Percentiles rank a stretch among this genome's conserved stretches.
Conservation (phyloP, 2,113 vertebrate species). For the Rhinolophus ferrumequinum region DNA sequence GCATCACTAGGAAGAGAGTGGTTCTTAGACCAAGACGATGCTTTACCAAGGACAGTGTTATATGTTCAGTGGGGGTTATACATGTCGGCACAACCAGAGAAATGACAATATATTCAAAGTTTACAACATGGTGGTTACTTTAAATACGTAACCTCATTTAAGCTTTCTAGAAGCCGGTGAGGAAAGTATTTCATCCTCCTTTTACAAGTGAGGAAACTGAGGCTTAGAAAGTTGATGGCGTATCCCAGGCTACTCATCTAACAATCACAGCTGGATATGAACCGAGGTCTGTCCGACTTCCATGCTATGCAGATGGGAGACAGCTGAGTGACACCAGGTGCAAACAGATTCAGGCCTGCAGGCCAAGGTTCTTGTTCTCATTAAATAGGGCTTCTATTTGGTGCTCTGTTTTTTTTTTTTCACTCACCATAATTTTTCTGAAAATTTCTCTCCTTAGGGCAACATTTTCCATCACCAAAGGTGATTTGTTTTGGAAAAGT, state of each 20-base stretch:
- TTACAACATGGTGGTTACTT: not conserved
- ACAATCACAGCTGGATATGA: not conserved
- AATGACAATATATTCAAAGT: not conserved
- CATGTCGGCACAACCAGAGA: not conserved
- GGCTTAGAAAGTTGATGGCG: not conserved
- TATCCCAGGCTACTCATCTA: too few relatives aligned
- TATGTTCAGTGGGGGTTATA: not conserved
- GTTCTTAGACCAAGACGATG: not conserved
- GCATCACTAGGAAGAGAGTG: not conserved
- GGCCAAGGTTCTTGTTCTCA: not conserved
- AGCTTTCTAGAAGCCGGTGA: not conserved
- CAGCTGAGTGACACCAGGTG: not conserved
- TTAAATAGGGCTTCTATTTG: not conserved
- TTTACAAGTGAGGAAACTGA: not conserved
- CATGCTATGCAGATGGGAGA: not conserved
- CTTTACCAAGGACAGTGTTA: not conserved
- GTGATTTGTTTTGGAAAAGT: slow-evolving; percentile 77
- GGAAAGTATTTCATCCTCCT: not conserved
- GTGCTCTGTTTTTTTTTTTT: slow-evolving; percentile 42
- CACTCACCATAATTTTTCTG: slow-evolving; percentile 54
- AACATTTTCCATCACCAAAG: slow-evolving; percentile 69
- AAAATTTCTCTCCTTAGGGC: slow-evolving; percentile 56
- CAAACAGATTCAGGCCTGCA: fast-evolving
- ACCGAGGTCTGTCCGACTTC: not conserved
- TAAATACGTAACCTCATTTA: not conserved